Evolutionary conservation across 2,113 vertebrate species (phyloP), one percentile per base, ranked within the genome.

Genomic region (Ciconia boyciana): DNA sequence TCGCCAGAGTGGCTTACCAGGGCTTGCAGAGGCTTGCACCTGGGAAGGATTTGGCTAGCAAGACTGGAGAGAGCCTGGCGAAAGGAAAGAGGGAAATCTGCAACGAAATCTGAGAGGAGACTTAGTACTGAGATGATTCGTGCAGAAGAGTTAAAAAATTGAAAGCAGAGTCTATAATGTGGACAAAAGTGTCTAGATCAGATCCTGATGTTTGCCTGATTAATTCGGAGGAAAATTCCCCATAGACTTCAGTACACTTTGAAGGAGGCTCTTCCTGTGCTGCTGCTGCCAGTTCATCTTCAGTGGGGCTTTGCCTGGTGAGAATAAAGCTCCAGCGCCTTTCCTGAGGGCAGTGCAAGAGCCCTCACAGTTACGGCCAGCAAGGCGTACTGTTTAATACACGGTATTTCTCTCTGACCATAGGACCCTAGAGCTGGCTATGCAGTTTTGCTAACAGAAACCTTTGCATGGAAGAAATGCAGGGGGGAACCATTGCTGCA

Each of bases 341-440:
- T 88, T 61, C 16, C 68, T 1, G 14, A 13, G 75, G 55, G 81
- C 19, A 34, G n/a, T 1, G 48, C 0, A 4, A 51, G 44, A 2
- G 3, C 57, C 25, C 51, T 17, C 19, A 9, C 22, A 5, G 60
- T 31, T 13, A 9, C 2, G 31, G n/a, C 21, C 64, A 26, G 31
- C 11, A 12, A 52, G 32, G 18, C 1, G 0, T 6, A 1, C 16
- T 26, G 39, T 25, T 34, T 5, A 15, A 39, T 18, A 21, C 20
- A 4, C 1, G 7, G 21, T 8, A 1, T 41, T 70, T 16, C 54
- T 29, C 58, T 43, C 44, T 16, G 58, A 2, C 22, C 1, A 0
- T 8, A 22, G 60, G 66, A 13, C 31, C 28, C 18, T 31, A 2
- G 15, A 11, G 48, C 81, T 57, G 60, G 46, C 43, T 58, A 6